Evolutionary conservation across 2,113 vertebrate species (phyloP).

Genomic region (Uropsilus gracilis): DNA sequence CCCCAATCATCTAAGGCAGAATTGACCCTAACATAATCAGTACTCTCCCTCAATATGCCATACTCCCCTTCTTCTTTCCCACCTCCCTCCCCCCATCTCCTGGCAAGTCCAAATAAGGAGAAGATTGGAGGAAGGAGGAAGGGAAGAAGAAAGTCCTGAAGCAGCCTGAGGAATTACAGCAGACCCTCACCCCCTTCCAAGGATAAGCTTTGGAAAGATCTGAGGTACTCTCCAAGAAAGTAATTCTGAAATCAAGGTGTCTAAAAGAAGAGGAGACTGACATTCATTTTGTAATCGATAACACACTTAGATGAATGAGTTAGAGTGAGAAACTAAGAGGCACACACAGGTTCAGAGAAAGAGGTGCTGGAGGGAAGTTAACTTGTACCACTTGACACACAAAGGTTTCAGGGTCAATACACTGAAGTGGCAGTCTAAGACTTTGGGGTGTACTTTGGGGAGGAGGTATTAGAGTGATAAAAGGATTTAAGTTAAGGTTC

Average conservation of each 20-base stretch:
- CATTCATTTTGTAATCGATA: neutral
- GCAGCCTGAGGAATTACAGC: neutral
- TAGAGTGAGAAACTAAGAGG: too few relatives aligned
- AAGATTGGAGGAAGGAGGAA: neutral
- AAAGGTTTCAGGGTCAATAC: neutral
- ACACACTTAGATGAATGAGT: neutral
- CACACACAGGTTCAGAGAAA: too few relatives aligned
- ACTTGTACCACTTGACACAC: neutral
- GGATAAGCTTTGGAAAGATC: neutral
- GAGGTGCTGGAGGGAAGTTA: too few relatives aligned
- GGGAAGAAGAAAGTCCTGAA: neutral
- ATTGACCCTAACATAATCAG: neutral
- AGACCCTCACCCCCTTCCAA: neutral
- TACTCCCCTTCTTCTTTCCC: rapidly evolving
- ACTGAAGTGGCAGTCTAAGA: neutral
- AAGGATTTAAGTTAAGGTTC: neutral
- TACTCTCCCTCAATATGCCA: neutral
- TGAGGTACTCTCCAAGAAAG: neutral
- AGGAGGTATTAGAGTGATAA: neutral
- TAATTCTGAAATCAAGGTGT: too few relatives aligned
- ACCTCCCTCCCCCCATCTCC: neutral
- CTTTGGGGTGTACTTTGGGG: neutral
- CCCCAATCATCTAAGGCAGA: neutral
- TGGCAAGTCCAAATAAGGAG: neutral
- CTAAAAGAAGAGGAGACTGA: neutral